Evolutionary conservation across 2,888 invertebrate genomes (phyloP).

Genomic region (Drosophila eohydei): DNA sequence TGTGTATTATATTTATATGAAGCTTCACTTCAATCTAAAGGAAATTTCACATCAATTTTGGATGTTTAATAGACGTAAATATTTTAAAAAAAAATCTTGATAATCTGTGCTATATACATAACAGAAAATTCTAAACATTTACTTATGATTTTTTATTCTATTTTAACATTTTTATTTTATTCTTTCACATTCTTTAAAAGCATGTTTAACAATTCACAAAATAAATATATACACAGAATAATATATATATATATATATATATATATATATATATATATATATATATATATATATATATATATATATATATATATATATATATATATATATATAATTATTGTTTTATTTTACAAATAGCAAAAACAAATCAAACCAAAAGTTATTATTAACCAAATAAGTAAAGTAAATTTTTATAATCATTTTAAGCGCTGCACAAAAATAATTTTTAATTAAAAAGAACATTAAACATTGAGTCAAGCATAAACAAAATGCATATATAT

Average conservation of each 20-base stretch:
- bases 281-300: no score
- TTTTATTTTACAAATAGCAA: neutral
- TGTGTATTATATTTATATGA: neutral
- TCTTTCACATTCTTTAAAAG: no score
- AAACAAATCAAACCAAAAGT: neutral
- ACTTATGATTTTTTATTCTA: no score
- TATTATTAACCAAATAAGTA: neutral
- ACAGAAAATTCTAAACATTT: no score
- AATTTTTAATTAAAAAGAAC: conserved; percentile 5
- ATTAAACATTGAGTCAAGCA: neutral
- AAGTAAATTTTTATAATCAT: neutral
- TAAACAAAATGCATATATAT: neutral
- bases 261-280: no score
- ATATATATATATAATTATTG: no score
- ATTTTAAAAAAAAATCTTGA: neutral
- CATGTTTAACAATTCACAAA: no score
- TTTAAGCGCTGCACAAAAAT: neutral
- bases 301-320: no score
- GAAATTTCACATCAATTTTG: neutral
- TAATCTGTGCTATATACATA: neutral
- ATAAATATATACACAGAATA: no score
- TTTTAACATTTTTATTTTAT: no score
- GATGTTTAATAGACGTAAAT: neutral
- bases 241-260: no score
- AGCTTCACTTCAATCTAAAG: neutral